Conservation (phyloP, 2,888 invertebrate genomes). For the Onchidella celtica region DNA sequence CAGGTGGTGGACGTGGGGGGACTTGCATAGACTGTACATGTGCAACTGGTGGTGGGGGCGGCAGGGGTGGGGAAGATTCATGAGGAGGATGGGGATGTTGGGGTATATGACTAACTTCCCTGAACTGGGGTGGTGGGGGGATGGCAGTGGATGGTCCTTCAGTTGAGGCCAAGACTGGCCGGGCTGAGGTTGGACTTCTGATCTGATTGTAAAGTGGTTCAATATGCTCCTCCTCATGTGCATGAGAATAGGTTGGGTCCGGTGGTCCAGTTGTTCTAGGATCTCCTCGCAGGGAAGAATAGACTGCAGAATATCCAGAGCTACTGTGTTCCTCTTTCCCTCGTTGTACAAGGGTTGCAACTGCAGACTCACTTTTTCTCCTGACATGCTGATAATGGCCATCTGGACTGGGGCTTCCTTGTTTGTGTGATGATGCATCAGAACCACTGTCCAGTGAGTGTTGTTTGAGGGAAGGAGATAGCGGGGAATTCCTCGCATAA, state of each 20-base stretch:
- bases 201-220: slow-evolving; percentile 49
- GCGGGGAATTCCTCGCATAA: slow-evolving; percentile 3
- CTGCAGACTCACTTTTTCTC: slow-evolving; percentile 44
- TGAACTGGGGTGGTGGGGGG: slow-evolving; percentile 44
- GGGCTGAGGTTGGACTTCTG: slow-evolving; percentile 21
- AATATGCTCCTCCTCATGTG: slow-evolving; percentile 17
- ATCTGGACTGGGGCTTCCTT: slow-evolving; percentile 13
- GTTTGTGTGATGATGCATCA: slow-evolving; percentile 6
- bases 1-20: slow-evolving; percentile 52
- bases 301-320: slow-evolving; percentile 38
- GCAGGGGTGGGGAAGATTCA: slow-evolving; percentile 49
- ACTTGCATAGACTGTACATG: slow-evolving; percentile 40
- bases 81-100: slow-evolving; percentile 14
- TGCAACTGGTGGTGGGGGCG: slow-evolving; percentile 51
- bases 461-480: slow-evolving; percentile 44
- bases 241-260: slow-evolving; percentile 39
- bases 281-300: slow-evolving; percentile 36
- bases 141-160: slow-evolving; percentile 14
- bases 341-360: background rate
- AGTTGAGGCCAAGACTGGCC: slow-evolving; percentile 19
- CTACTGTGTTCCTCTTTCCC: slow-evolving; percentile 24
- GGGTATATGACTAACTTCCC: slow-evolving; percentile 26
- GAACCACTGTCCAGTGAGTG: slow-evolving; percentile 45
- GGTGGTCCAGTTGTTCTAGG: background rate
- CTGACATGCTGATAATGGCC: slow-evolving; percentile 36